A percentile compares a stretch with the other conserved stretches of the same genome.
Evolutionary conservation across 2,797 vertebrate species (phyloP).

Genomic region (Scyliorhinus canicula): DNA sequence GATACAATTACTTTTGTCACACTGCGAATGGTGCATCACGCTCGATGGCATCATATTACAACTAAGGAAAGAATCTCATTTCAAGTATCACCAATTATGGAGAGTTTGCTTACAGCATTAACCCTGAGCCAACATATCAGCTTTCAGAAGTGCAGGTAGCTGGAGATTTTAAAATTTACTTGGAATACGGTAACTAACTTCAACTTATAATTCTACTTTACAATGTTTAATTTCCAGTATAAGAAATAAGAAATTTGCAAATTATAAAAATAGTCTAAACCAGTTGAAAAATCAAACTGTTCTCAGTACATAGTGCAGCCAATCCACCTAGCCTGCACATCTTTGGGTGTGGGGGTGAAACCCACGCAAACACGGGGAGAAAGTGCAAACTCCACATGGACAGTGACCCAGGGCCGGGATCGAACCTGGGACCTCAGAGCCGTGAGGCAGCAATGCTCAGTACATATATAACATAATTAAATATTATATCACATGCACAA

Average conservation of each 20-base stretch:
- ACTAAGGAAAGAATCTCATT: constrained; percentile 3
- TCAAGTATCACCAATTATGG: constrained; percentile 3
- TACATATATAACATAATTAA: background rate
- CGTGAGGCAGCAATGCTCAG: too few relatives aligned
- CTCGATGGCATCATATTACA: constrained; percentile 15
- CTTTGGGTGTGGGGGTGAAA: too few relatives aligned
- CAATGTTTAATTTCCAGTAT: background rate
- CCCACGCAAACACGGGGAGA: too few relatives aligned
- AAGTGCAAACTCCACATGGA: too few relatives aligned
- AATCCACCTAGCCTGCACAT: too few relatives aligned
- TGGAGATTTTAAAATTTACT: background rate
- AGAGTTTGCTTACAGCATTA: constrained; percentile 11
- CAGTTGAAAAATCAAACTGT: background rate
- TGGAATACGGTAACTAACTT: background rate
- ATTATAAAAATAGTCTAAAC: background rate
- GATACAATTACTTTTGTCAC: constrained; percentile 1
- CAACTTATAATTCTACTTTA: background rate
- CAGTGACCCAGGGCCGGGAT: too few relatives aligned
- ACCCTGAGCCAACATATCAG: background rate
- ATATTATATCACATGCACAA: background rate
- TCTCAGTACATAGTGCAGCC: too few relatives aligned
- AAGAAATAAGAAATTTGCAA: background rate
- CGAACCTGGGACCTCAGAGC: too few relatives aligned
- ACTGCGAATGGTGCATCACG: background rate
- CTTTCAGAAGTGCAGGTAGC: background rate